These are phyloP conservation scores for Apantesis nais DNA, from an alignment of 2,888 invertebrate genomes.

Conservation along the genomic window DNA sequence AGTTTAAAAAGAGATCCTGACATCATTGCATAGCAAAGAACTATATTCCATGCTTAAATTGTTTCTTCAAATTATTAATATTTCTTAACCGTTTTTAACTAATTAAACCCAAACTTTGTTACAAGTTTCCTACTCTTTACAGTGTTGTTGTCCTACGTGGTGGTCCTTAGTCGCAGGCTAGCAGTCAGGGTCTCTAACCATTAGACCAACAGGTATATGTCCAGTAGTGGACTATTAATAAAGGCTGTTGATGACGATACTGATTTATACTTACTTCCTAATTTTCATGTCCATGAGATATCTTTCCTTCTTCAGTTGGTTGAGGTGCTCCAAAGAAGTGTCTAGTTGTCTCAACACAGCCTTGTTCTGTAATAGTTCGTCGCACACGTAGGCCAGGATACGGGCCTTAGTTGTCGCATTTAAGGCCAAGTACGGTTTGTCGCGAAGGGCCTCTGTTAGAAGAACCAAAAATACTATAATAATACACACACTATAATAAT, in stretches of 20 bases:
- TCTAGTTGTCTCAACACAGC: slow-evolving; percentile 96
- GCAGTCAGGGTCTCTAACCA: too few relatives aligned
- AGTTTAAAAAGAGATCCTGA: neutral
- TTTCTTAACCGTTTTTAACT: too few relatives aligned
- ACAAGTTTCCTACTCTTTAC: too few relatives aligned
- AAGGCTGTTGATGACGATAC: too few relatives aligned
- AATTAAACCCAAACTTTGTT: too few relatives aligned
- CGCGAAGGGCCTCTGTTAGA: slow-evolving; percentile 88
- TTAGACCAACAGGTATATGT: too few relatives aligned
- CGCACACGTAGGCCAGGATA: slow-evolving; percentile 96
- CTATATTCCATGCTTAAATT: neutral
- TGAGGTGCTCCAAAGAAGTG: slow-evolving; percentile 93
- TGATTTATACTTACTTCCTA: slow-evolving; percentile 93
- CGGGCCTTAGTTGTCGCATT: slow-evolving; percentile 94
- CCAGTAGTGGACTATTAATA: too few relatives aligned
- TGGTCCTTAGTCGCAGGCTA: too few relatives aligned
- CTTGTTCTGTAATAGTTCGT: slow-evolving; percentile 97
- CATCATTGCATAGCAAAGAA: neutral
- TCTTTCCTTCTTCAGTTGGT: slow-evolving; percentile 94
- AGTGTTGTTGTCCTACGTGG: too few relatives aligned
- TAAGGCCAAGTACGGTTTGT: slow-evolving; percentile 94
- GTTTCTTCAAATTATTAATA: neutral
- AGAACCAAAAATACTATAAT: neutral
- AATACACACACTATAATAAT: too few relatives aligned
- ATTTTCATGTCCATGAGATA: slow-evolving; percentile 97